phyloP scores from a whole-genome alignment of 1,140 invertebrate genomes.

The Bombus huntii region DNA sequence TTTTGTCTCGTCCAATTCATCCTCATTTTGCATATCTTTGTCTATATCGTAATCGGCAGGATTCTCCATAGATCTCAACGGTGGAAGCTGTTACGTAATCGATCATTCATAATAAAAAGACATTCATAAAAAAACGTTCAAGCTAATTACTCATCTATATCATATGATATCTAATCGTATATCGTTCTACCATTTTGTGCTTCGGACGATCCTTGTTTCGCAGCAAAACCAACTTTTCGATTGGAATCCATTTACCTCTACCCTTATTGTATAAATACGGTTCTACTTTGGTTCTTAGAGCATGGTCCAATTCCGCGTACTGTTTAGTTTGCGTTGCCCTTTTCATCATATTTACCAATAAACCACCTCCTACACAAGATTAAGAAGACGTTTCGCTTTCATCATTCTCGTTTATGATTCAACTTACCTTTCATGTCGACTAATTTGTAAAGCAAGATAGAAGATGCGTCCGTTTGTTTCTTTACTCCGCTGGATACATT shows the following conservation, averaged over 20 bases:
- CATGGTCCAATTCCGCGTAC: constrained; percentile 94
- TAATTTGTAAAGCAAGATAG: constrained; percentile 91
- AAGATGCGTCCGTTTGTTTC: constrained; percentile 93
- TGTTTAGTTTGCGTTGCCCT: constrained; percentile 93
- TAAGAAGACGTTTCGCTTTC: not conserved
- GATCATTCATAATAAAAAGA: not conserved
- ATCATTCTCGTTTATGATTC: constrained; percentile 22
- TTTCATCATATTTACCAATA: constrained; percentile 97
- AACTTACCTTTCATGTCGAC: constrained; percentile 91
- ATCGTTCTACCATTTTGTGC: constrained; percentile 87
- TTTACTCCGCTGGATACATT: constrained; percentile 96
- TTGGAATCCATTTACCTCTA: constrained; percentile 93
- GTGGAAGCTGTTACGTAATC: constrained; percentile 84
- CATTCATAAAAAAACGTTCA: not conserved
- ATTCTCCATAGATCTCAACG: constrained; percentile 90
- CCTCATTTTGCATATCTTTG: constrained; percentile 83
- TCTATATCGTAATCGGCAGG: constrained; percentile 92
- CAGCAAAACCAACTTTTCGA: constrained; percentile 92
- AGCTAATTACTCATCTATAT: not conserved
- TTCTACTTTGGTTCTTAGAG: constrained; percentile 94
- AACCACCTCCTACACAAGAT: constrained; percentile 88
- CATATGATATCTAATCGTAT: not conserved
- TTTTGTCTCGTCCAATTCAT: constrained; percentile 74
- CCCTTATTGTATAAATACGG: constrained; percentile 97
- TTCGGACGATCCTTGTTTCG: constrained; percentile 93